phyloP scores from a whole-genome alignment of 2,113 vertebrate genomes.

The Macquaria australasica region DNA sequence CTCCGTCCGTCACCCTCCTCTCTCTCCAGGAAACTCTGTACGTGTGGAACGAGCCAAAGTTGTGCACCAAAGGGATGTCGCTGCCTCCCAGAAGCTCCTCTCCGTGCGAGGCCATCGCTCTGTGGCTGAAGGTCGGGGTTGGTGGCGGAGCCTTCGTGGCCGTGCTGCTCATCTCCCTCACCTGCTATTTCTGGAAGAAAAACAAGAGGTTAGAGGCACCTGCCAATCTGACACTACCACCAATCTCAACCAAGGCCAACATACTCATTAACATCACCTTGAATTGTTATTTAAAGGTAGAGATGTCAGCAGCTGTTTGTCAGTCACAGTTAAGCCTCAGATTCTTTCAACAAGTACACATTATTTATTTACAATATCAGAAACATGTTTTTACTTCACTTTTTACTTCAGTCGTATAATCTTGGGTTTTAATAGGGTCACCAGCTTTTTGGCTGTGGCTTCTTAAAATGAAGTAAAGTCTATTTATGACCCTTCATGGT shows the following conservation, averaged over 20 bases:
- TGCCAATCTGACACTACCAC: not conserved
- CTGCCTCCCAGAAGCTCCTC: constrained; percentile 89
- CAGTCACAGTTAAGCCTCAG: not conserved
- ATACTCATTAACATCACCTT: constrained; percentile 9
- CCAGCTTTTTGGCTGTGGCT: not conserved
- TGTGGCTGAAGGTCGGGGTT: constrained; percentile 94
- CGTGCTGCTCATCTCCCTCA: constrained; percentile 92
- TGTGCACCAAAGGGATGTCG: constrained; percentile 90
- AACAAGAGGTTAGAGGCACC: constrained; percentile 91
- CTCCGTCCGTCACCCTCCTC: not conserved
- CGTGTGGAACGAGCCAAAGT: constrained; percentile 94
- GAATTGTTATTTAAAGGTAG: constrained; percentile 6
- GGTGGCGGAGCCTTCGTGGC: constrained; percentile 92
- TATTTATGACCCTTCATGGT: not conserved
- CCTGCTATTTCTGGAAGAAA: constrained; percentile 99
- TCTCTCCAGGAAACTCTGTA: constrained; percentile 90
- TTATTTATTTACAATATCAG: not conserved
- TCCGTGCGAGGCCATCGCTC: constrained; percentile 92
- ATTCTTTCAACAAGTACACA: not conserved
- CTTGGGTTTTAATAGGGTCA: no score
- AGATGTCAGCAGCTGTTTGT: constrained; percentile 28
- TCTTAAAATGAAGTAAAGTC: not conserved
- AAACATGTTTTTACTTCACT: not conserved
- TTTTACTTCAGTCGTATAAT: not conserved
- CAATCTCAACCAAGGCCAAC: not conserved